Conservation (phyloP, 1,140 invertebrate species). For the Heliconius himera region DNA sequence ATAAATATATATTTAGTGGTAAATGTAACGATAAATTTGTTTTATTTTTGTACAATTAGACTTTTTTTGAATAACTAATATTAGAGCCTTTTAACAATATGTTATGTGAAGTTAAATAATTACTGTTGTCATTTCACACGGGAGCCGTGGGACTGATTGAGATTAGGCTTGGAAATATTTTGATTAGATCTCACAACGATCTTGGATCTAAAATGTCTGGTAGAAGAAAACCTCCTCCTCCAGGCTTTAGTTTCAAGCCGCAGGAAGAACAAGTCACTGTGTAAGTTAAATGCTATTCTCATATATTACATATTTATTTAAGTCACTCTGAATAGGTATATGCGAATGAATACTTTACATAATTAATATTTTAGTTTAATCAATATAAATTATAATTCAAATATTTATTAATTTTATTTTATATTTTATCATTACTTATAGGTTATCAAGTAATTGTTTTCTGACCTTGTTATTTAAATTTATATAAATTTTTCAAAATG, state of each 20-base stretch:
- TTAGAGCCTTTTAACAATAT: background rate
- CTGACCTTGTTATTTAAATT: background rate
- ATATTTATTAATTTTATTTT: background rate
- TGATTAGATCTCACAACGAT: slow-evolving; percentile 26
- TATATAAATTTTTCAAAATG: background rate
- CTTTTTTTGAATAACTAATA: background rate
- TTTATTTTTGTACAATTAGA: background rate
- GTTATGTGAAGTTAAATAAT: slow-evolving; percentile 7
- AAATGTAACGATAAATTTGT: slow-evolving; percentile 10
- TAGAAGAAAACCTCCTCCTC: slow-evolving; percentile 61
- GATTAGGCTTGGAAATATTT: slow-evolving; percentile 32
- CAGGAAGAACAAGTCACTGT: slow-evolving; percentile 62
- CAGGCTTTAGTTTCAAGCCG: slow-evolving; percentile 58
- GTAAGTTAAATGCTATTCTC: slow-evolving; percentile 50
- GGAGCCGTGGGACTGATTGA: slow-evolving; percentile 35
- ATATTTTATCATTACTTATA: background rate
- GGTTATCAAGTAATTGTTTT: background rate
- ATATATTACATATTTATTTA: slow-evolving; percentile 6
- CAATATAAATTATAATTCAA: background rate
- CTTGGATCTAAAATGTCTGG: slow-evolving; percentile 57
- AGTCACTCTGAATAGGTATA: background rate
- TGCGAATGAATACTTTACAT: background rate
- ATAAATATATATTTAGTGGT: slow-evolving; percentile 20
- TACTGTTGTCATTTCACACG: slow-evolving; percentile 26
- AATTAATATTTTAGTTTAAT: background rate